Evolutionary conservation across 2,113 vertebrate species (phyloP), one percentile per base, ranked within the genome.

Genomic region (Stigmatopora nigra): DNA sequence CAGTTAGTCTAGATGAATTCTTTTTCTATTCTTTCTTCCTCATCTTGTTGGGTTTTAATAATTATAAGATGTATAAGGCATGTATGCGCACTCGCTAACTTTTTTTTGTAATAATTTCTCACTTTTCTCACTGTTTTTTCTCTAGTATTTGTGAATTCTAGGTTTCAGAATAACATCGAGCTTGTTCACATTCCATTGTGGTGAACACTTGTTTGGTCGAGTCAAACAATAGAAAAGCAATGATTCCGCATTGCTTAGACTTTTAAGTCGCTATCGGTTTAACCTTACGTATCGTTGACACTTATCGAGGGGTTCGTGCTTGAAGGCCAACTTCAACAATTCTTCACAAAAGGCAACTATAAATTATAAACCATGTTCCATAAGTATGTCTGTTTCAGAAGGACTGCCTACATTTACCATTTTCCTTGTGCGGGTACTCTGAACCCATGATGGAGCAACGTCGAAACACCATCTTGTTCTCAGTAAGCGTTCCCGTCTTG

Each of bases 391-490:
- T 31, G 12, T 6, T 31, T 15, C 17, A 36, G 35, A n/a, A 58
- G 31, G 2, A 16, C 12, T 15, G 38, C 55, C 45, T 35, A 44
- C 12, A 22, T 46, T 81, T 83, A 97, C 95, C 93, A 0, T 98
- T 97, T n/a, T 94, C 95, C 71, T 93, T 91, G 49, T 98, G 96
- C 14, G 93, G 88, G 84, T 94, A 98, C 68, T 99, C 95, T 0
- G 87, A 86, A 31, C 95, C 96, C 75, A 93, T 92, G 71, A 99
- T 89, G 9, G 93, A 92, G 79, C 96, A 98, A 60, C 94, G 88
- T 25, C 95, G 90, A 86, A 98, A 98, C 69, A 95, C 94, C 97
- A 99, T 98, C 89, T 95, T 98, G 80, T 98, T 99, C 80, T 99
- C 96, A 0, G 96, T 99, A 38, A 99, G 91, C 0, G 96, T 99